A percentile compares a stretch with the other conserved stretches of the same genome.
These are phyloP conservation scores for Orchesellides sinensis DNA, from an alignment of 2,888 invertebrate species.

Conservation along the genomic window DNA sequence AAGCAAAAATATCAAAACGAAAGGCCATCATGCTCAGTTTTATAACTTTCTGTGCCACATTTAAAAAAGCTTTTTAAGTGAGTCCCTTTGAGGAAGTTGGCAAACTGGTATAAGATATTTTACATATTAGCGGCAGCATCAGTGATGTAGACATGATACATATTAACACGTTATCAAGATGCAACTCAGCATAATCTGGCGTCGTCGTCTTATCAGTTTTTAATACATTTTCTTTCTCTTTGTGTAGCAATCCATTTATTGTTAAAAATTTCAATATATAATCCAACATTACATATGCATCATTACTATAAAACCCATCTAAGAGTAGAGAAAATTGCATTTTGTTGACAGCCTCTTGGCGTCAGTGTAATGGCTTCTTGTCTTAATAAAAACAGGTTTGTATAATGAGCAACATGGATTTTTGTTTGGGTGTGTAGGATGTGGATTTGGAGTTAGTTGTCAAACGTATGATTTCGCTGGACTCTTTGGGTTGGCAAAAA, in stretches of 20 bases:
- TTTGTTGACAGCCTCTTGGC: conserved; percentile 38
- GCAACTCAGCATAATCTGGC: background rate
- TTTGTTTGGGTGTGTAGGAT: conserved; percentile 70
- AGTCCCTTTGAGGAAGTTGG: conserved; percentile 40
- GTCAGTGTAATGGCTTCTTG: conserved; percentile 47
- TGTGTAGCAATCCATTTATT: background rate
- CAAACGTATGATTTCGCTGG: conserved; percentile 81
- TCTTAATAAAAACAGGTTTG: conserved; percentile 47
- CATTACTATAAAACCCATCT: conserved; percentile 23
- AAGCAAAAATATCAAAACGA: background rate
- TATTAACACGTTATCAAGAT: background rate
- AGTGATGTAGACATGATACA: background rate
- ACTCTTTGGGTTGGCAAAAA: conserved; percentile 87
- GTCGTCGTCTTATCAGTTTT: background rate
- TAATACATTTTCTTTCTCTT: background rate
- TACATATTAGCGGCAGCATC: background rate
- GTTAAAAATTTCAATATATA: conserved; percentile 2
- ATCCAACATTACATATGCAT: conserved; percentile 22
- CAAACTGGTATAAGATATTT: conserved; percentile 26
- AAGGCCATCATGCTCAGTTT: conserved; percentile 14
- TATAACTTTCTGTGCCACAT: conserved; percentile 38
- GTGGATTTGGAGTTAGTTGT: conserved; percentile 80
- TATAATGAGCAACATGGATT: conserved; percentile 43
- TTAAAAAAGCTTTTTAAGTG: conserved; percentile 43
- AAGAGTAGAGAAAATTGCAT: conserved; percentile 34